Conservation (phyloP, 2,797 vertebrate genomes). For the Anguilla marmorata region DNA sequence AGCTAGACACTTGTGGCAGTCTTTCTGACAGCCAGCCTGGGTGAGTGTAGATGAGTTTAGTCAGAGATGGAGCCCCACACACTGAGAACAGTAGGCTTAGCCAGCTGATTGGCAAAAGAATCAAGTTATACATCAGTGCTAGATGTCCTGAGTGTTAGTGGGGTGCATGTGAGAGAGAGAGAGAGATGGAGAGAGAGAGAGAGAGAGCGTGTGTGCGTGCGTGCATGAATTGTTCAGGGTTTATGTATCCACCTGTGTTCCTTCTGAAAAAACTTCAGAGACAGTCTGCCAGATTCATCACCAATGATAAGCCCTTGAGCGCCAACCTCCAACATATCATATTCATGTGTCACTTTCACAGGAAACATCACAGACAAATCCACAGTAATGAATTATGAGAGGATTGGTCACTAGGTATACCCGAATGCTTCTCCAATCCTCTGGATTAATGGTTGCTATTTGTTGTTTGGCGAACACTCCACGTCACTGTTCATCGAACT, state of each 20-base stretch:
- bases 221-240: not conserved
- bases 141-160: not conserved
- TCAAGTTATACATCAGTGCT: not conserved
- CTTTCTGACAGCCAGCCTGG: conserved; percentile 5
- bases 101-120: not conserved
- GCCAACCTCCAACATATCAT: not conserved
- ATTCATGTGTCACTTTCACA: conserved; percentile 4
- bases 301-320: not conserved
- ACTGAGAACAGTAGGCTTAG: not conserved
- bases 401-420: conserved; percentile 61
- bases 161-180: not conserved
- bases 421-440: conserved; percentile 55
- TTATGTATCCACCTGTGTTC: not conserved
- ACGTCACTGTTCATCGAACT: conserved; percentile 54
- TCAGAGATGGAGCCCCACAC: not conserved
- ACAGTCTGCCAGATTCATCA: not conserved
- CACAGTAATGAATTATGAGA: conserved; percentile 12
- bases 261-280: not conserved
- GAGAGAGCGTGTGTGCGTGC: not conserved
- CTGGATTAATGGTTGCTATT: conserved; percentile 51
- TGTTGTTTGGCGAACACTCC: conserved; percentile 59
- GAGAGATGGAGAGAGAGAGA: no score
- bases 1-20: not conserved
- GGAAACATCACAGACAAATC: conserved; percentile 11
- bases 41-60: not conserved